Evolutionary conservation across 53 echinoderm and acorn worm genomes (phyloP).

Genomic region (Zoroaster sp.): DNA sequence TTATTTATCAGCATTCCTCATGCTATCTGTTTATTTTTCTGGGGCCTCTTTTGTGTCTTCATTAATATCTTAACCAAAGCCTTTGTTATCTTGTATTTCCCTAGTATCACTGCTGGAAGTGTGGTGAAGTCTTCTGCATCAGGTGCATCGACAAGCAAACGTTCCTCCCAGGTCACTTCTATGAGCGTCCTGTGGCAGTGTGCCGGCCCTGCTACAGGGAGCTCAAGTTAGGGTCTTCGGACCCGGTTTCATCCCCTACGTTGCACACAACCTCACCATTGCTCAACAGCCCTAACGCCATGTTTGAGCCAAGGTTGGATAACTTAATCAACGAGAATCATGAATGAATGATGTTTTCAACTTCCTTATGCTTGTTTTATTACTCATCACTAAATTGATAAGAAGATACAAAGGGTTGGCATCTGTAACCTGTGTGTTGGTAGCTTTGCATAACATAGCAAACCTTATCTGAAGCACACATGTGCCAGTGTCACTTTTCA

Average conservation of each 20-base stretch:
- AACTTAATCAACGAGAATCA: slow-evolving; percentile 44
- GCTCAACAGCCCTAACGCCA: slow-evolving; percentile 15
- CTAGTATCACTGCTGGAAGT: slow-evolving; percentile 99
- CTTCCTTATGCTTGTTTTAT: not conserved
- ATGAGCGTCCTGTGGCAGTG: slow-evolving; percentile 93
- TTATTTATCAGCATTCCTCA: no score
- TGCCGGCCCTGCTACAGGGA: slow-evolving; percentile 96
- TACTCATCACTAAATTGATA: not conserved
- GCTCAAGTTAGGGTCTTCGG: slow-evolving; percentile 88
- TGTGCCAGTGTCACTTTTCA: no score
- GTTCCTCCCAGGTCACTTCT: slow-evolving; percentile 93
- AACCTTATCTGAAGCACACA: no score
- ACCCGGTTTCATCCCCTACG: slow-evolving; percentile 71
- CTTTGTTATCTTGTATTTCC: not conserved
- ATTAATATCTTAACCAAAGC: no score
- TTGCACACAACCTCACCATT: slow-evolving; percentile 73
- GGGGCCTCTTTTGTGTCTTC: no score
- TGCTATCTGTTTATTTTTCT: no score
- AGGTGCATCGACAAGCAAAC: slow-evolving; percentile 99
- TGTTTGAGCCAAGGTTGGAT: slow-evolving; percentile 43
- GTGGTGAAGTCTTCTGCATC: slow-evolving; percentile 97
- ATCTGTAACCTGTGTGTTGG: no score
- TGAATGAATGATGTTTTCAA: not conserved
- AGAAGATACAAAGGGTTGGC: no score
- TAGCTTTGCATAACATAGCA: no score